phyloP scores from a whole-genome alignment of 2,888 invertebrate genomes.

The Lepetodrilus schrolli region DNA sequence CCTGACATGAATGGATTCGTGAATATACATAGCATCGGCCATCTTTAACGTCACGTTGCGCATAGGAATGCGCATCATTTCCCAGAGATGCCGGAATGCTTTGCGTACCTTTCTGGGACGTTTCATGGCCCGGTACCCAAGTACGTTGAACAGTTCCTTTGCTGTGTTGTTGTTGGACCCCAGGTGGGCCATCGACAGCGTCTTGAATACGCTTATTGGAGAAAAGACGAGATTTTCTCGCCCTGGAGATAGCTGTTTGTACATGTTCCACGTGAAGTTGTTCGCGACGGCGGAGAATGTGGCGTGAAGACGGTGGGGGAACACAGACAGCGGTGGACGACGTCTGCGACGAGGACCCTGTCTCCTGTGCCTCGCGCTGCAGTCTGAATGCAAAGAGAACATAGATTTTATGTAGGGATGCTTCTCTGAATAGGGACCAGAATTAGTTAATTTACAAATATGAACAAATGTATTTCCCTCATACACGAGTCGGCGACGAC shows the following conservation, averaged over 20 bases:
- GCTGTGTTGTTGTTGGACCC: conserved; percentile 17
- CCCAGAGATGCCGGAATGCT: conserved; percentile 15
- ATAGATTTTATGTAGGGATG: no score
- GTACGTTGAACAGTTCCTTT: neutral
- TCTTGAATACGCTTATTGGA: conserved; percentile 26
- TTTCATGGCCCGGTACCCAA: neutral
- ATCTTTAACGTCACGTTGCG: neutral
- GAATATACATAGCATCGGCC: conserved; percentile 1
- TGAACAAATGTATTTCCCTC: no score
- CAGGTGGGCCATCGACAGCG: conserved; percentile 25
- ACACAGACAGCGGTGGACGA: neutral
- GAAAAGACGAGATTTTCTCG: conserved; percentile 26
- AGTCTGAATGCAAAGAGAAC: no score
- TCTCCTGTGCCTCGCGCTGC: neutral
- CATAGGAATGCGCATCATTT: conserved; percentile 3
- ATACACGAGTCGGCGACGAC: no score
- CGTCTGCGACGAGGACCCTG: neutral
- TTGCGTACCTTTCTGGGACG: conserved; percentile 19
- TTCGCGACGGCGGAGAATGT: neutral
- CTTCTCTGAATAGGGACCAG: no score
- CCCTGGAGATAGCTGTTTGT: neutral
- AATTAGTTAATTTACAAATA: no score
- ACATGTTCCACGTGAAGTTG: conserved; percentile 24
- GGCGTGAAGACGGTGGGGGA: conserved; percentile 1
- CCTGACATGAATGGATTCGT: neutral